Conservation (phyloP, 2,113 vertebrate species). For the Lophius piscatorius region DNA sequence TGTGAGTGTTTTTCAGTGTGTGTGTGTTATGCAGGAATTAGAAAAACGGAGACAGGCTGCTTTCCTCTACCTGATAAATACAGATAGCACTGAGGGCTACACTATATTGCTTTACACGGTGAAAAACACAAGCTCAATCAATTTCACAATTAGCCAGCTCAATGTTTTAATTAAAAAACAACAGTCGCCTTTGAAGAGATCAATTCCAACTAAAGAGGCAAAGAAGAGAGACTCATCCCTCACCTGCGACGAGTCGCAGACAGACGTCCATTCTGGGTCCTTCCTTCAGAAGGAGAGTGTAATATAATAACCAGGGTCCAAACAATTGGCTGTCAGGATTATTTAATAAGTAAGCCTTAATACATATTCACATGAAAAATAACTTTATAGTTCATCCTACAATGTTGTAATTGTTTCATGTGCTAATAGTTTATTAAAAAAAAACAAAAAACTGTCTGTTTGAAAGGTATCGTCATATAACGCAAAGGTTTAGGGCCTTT, state of each 20-base stretch:
- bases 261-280: conserved; percentile 34
- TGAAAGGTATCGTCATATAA: too few relatives aligned
- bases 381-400: background rate
- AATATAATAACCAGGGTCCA: too few relatives aligned
- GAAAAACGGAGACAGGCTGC: conserved; percentile 47
- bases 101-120: conserved; percentile 69
- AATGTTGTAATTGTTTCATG: background rate
- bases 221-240: conserved; percentile 58
- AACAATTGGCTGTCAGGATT: too few relatives aligned
- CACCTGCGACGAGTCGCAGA: conserved; percentile 64
- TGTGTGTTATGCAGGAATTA: conserved; percentile 36
- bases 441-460: too few relatives aligned
- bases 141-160: conserved; percentile 80
- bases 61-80: conserved; percentile 57
- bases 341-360: too few relatives aligned
- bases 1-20: too few relatives aligned
- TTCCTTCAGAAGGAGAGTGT: conserved; percentile 24
- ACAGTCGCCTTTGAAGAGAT: conserved; percentile 77
- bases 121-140: conserved; percentile 75
- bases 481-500: background rate
- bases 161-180: conserved; percentile 80
- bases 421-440: too few relatives aligned
- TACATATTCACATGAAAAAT: too few relatives aligned
- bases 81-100: conserved; percentile 54
- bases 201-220: conserved; percentile 73